Base-by-base conservation (phyloP, 2,113 vertebrate species). In the Fulmarus glacialis region DNA sequence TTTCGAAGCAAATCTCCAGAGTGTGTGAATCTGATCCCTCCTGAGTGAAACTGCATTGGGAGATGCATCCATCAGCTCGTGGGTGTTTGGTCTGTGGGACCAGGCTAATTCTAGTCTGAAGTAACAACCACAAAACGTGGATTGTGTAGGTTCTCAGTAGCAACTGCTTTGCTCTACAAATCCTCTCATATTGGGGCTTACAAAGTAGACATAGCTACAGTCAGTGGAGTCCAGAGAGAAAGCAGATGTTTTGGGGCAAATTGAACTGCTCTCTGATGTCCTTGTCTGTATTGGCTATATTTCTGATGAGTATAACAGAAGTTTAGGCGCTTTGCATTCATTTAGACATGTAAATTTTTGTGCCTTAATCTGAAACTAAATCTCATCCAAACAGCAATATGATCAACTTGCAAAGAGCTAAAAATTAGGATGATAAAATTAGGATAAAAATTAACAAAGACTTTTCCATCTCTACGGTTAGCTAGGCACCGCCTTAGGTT, bases 231-330 rank as follows among this genome's bases (percentile, higher is more conserved):
- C 22, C 43, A 60, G 50, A 89, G 42, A 84, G 40, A 74, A 87
- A 17, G 50, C 22, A 73, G 20, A 19, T 66, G 4, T 15, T 68
- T 80, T 20, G 50, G 21, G 16, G 16, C 2, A 18, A 55, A 18
- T 20, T 90, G 83, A 45, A 42, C 21, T 50, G 34, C 0, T 1
- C 5, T 67, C n/a, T 1, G 0, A 13, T 75, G 2, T 63, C 53
- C 29, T 83, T 62, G 3, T 27, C 48, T 43, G 4, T 67, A 42
- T 43, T 60, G 21, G 15, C 19, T 87, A 0, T 56, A 47, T 84
- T 87, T 91, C 47, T 87, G 27, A 56, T 66, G 36, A 30, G 23
- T 45, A 2, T 62, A 58, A 45, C 13, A 13, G 30, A 45, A 81
- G 36, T 40, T 74, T 50, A 78, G 72, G 19, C 34, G 45, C 36